Percentiles rank a stretch among this genome's conserved stretches.
Conservation (phyloP, 2,113 vertebrate species). For the Myotis davidii region DNA sequence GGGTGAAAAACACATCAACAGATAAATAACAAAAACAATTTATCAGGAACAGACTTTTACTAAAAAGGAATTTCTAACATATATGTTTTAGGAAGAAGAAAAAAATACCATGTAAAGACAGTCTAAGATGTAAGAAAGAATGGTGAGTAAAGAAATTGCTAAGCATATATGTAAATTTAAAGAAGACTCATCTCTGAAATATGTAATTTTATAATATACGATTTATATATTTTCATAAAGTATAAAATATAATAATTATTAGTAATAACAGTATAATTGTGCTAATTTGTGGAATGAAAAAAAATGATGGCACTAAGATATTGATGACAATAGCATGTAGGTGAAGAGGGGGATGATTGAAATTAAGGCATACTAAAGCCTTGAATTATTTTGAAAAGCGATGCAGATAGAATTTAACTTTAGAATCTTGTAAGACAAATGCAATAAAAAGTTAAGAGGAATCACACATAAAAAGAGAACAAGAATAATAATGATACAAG, state of each 20-base stretch:
- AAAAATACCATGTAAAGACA: not conserved
- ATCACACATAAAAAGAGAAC: not conserved
- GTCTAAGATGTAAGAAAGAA: not conserved
- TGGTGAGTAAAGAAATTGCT: not conserved
- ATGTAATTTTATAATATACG: not conserved
- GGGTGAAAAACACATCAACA: not conserved
- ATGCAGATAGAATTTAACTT: not conserved
- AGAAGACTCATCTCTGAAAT: not conserved
- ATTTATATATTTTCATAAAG: not conserved
- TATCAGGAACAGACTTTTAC: not conserved
- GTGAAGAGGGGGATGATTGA: not conserved
- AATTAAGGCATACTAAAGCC: not conserved
- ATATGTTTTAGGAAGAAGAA: slow-evolving; percentile 30
- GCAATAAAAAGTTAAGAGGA: not conserved
- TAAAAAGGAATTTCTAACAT: not conserved
- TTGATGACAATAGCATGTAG: not conserved
- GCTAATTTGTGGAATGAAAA: not conserved
- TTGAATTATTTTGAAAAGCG: not conserved
- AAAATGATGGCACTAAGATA: not conserved
- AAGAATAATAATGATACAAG: slow-evolving; percentile 15
- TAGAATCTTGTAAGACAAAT: slow-evolving; percentile 17
- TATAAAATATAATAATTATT: not conserved
- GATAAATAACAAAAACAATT: not conserved
- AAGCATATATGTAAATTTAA: not conserved
- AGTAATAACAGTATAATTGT: not conserved